phyloP scores from a whole-genome alignment of 1,140 invertebrate species.

The Apis cerana region DNA sequence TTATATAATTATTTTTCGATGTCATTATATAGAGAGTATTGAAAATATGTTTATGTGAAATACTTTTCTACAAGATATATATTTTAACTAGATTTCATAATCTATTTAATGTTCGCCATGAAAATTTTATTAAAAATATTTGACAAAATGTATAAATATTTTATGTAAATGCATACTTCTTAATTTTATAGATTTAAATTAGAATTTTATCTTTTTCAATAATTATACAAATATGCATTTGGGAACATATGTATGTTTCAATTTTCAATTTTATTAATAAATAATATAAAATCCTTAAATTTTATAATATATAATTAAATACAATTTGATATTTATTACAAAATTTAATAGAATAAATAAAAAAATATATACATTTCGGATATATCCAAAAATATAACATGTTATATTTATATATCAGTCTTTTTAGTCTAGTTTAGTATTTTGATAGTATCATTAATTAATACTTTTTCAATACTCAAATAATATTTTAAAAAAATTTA shows the following conservation, averaged over 20 bases:
- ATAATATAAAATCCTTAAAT: constrained; percentile 40
- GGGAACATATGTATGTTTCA: neutral
- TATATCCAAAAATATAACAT: neutral
- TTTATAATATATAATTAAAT: neutral
- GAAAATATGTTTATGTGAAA: neutral
- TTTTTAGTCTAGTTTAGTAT: constrained; percentile 1
- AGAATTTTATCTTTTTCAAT: constrained; percentile 2
- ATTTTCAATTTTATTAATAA: constrained; percentile 32
- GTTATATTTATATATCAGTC: constrained; percentile 22
- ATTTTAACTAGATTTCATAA: neutral
- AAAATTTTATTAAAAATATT: constrained; percentile 8
- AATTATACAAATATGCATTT: neutral
- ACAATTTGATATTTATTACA: neutral
- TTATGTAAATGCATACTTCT: neutral
- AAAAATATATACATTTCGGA: neutral
- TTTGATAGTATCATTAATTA: constrained; percentile 14
- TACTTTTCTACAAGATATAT: neutral
- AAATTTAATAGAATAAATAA: constrained; percentile 29
- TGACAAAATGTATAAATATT: neutral
- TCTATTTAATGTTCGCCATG: neutral
- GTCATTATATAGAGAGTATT: neutral
- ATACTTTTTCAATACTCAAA: constrained; percentile 35
- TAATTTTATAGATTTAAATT: constrained; percentile 4
- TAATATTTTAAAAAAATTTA: neutral
- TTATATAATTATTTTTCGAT: neutral